Base-by-base conservation (phyloP, 2,113 vertebrate genomes). In the Sander vitreus region DNA sequence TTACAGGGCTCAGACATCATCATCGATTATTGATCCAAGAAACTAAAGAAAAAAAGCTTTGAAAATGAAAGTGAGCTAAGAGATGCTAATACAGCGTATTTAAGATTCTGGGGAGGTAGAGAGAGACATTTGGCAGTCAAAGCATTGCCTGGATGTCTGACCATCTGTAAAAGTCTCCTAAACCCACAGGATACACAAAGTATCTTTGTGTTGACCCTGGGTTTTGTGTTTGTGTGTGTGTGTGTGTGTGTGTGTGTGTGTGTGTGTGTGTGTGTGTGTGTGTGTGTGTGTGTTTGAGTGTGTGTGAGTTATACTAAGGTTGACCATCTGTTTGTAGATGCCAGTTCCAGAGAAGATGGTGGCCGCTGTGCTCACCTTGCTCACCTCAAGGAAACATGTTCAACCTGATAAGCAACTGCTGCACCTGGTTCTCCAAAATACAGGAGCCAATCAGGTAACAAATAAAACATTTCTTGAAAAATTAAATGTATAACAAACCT, bases 401-500 rank as follows among this genome's bases (percentile, higher is more conserved):
- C 95, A 97, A 96, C 88, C 94, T 98, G 74, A 94, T 97, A 81
- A 96, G 95, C 81, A 96, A 96, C 91, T 98, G 96, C 92, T 98
- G 96, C 94, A 96, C 76, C 2, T 96, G 97, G 97, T 85, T 97
- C 73, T 95, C 95, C 91, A 96, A 96, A 80, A 82, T 96, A 48
- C 96, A 96, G 90, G 96, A 97, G 63, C 97, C 97, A 11, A 4
- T 96, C 88, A 97, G 96, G 97, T 97, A 74, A 68, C 30, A 72
- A 63, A 45, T 27, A 10, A 53, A 16, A 10, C 30, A 33, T 39
- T 47, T 39, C 3, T 45, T 15, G 2, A 55, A 47, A 10, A 48
- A 13, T 36, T 5, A 76, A 27, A 64, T 30, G 14, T 6, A 4
- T 7, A 23, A 18, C 33, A 1, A 73, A 4, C n/a, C n/a, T 51